Evolutionary conservation across 2,888 invertebrate genomes (phyloP), one percentile per base, ranked within the genome.

Genomic region (Drosophila hamatofila): DNA sequence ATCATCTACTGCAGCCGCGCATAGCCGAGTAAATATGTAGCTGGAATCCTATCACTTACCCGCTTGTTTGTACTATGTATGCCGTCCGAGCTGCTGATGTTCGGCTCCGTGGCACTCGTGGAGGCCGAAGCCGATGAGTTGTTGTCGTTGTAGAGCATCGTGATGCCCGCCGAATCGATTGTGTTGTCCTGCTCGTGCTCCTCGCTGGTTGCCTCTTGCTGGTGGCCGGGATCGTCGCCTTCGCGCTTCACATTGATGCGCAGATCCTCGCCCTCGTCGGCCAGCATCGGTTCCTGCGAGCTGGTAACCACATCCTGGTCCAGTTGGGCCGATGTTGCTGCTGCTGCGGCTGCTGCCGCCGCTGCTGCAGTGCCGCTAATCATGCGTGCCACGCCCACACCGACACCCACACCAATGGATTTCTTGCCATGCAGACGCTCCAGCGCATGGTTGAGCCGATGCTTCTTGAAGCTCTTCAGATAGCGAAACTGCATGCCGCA

Each of bases 401-500:
- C 66, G 2, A 57, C 33, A n/a, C 69, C 60, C 16, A 67, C 72
- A 1, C 86, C 86, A 6, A 85, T 83, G 21, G 79, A 89, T 75
- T 94, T 94, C 86, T 96, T 96, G 8, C 96, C 96, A 90, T 97
- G 97, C 63, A 97, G 94, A 75, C 97, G 95, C 91, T 97, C 97
- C 41, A 97, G 92, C 0, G 97, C 97, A 92, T 97, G 97, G 90
- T 97, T 97, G 64, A 97, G 94, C 27, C 97, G 95, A 91, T 97
- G 97, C 92, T 97, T 97, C 92, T 97, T 97, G 93, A 97, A 97
- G 0, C 97, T 97, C 90, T 97, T 97, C 55, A 97, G 94, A 92
- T 97, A 97, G 78, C 97, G 94, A 62, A 97, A 97, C 92, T 97
- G 97, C 97, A 97, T 97, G 70, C 97, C 97, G 92, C 97, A 97